These are phyloP conservation scores for Carcharodon carcharias DNA, from an alignment of 2,797 vertebrate genomes.

Conservation along the genomic window DNA sequence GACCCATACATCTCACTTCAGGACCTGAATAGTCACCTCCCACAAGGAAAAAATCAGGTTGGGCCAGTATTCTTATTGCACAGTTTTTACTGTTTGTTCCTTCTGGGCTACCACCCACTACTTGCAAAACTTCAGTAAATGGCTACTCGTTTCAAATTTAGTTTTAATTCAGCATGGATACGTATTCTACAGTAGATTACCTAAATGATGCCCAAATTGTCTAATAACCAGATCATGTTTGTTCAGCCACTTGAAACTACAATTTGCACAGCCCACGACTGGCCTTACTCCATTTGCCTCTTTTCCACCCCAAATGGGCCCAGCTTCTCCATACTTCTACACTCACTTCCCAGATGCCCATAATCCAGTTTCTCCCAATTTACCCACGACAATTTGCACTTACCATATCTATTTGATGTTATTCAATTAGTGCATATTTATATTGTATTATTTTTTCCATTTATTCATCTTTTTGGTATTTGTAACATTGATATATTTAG, in stretches of 20 bases:
- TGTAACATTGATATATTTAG: background rate
- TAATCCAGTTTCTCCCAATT: too few relatives aligned
- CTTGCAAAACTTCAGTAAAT: background rate
- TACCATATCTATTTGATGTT: background rate
- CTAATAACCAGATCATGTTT: background rate
- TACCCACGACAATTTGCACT: background rate
- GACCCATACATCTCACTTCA: background rate
- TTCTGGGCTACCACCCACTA: background rate
- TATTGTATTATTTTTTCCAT: background rate
- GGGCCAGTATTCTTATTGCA: too few relatives aligned
- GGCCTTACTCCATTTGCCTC: background rate
- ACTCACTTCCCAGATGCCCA: too few relatives aligned
- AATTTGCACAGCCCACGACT: background rate
- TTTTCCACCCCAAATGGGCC: background rate
- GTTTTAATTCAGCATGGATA: background rate
- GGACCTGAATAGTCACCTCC: background rate
- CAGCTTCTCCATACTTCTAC: background rate
- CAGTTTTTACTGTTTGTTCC: too few relatives aligned
- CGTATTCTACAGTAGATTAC: background rate
- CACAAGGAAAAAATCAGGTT: too few relatives aligned
- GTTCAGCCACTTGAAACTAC: background rate
- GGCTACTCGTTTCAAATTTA: background rate
- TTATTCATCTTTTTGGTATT: background rate
- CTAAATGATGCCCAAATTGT: background rate
- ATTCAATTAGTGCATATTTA: background rate